Evolutionary conservation across 1,140 invertebrate genomes (phyloP), one percentile per base, ranked within the genome.

Genomic region (Drosophila bifasciata): DNA sequence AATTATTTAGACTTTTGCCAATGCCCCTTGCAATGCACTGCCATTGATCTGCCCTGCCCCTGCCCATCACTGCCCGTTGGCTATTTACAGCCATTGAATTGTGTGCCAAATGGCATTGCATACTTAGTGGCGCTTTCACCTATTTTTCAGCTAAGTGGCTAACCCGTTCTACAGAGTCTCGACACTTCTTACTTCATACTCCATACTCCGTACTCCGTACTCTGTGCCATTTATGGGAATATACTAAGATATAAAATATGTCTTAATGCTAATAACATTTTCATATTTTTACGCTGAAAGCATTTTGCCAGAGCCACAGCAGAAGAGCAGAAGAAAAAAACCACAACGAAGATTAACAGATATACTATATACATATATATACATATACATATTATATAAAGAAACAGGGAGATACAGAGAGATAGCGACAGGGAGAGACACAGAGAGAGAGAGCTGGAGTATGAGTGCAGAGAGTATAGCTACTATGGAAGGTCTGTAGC

Each of bases 261-360:
- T 60, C 59, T 64, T 72, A 79, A 76, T 67, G 71, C 57, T 84
- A 84, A 83, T 83, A 84, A 71, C 57, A 71, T 84, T 84, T 78
- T 78, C 49, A 57, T 68, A 83, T 66, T 76, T 76, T 46, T 52
- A 63, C 61, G 62, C 49, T 56, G 46, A 77, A 72, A 72, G 67
- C 60, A 76, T 69, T 69, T 69, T 68, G 16, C 28, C n/a, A 19
- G 11, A n/a, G 32, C n/a, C n/a, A 43, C 17, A 48, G 15, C 55
- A 53, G 21, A 62, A 53, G 21, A 62, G 40, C n/a, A 59, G 44
- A 44, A 44, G 7, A 52, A 36, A 19, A 4, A 39, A 25, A 45
- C n/a, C n/a, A 19, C 41, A 44, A 23, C 23, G 7, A 7, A 6
- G 23, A 25, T 25, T 5, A 13, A 36, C 11, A 28, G 3, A 15